Percentiles rank a stretch among this genome's conserved stretches.
phyloP scores from a whole-genome alignment of 2,888 invertebrate genomes.

The Tromatobia lineatoria region DNA sequence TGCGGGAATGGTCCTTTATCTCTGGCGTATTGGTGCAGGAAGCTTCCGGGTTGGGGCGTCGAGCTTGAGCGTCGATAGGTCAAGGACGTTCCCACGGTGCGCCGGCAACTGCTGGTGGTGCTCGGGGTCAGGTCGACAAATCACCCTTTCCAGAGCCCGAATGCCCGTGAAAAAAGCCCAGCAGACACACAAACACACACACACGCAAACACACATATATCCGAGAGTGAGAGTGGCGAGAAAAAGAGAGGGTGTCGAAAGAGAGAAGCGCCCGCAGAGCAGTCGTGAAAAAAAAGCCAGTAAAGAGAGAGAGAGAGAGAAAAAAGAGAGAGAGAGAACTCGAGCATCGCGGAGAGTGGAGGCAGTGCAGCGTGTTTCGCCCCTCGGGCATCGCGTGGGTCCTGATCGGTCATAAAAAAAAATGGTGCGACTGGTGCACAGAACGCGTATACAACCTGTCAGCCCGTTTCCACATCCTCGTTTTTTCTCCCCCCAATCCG shows the following conservation, averaged over 20 bases:
- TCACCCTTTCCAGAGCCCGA: constrained; percentile 83
- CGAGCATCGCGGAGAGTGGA: constrained; percentile 59
- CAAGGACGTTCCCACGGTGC: constrained; percentile 81
- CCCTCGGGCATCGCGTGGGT: constrained; percentile 75
- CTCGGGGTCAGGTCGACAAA: constrained; percentile 85
- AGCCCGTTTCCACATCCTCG: constrained; percentile 49
- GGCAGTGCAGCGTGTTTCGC: constrained; percentile 66
- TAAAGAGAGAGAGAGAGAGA: constrained; percentile 45
- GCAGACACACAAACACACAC: constrained; percentile 60
- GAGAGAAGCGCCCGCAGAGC: constrained; percentile 60
- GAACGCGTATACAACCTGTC: constrained; percentile 54
- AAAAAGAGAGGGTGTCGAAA: constrained; percentile 66
- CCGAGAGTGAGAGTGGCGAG: constrained; percentile 66
- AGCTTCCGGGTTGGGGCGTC: constrained; percentile 76
- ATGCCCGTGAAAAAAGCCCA: constrained; percentile 79
- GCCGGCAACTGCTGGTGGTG: constrained; percentile 65
- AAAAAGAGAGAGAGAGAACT: constrained; percentile 45
- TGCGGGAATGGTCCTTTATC: background rate
- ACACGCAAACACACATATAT: constrained; percentile 42
- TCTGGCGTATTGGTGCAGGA: constrained; percentile 62
- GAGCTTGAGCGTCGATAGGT: constrained; percentile 84
- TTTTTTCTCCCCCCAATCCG: constrained; percentile 17
- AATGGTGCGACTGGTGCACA: constrained; percentile 72
- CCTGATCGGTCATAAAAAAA: constrained; percentile 78
- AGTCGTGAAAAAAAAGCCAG: constrained; percentile 51